Conservation (phyloP, 2,113 vertebrate species). For the Gasterosteus aculeatus region DNA sequence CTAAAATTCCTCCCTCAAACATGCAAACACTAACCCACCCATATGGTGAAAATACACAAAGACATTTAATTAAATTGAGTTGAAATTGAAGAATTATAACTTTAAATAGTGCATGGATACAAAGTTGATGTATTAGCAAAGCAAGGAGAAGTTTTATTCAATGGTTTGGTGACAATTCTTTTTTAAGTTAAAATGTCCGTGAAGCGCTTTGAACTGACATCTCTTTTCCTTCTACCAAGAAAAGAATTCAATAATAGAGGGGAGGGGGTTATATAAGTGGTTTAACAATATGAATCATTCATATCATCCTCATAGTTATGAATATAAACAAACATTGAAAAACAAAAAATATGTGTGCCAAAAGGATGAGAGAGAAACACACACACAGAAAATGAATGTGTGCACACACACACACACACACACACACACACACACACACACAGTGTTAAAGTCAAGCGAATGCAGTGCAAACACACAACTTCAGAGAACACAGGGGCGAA, state of each 20-base stretch:
- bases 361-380: neutral
- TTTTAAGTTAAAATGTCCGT: too few relatives aligned
- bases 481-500: constrained; percentile 58
- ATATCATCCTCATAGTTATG: neutral
- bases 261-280: too few relatives aligned
- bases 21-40: constrained; percentile 27
- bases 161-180: too few relatives aligned
- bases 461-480: too few relatives aligned
- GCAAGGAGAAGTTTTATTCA: neutral
- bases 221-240: neutral
- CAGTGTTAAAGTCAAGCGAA: constrained; percentile 6
- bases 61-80: neutral
- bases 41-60: constrained; percentile 4
- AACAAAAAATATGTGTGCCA: neutral
- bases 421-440: constrained; percentile 14
- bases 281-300: neutral
- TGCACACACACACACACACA: constrained; percentile 26
- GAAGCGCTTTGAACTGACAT: too few relatives aligned
- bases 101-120: neutral
- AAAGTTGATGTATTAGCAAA: neutral
- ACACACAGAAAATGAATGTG: too few relatives aligned
- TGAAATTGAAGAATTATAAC: neutral
- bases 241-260: neutral
- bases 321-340: neutral
- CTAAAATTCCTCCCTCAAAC: constrained; percentile 18